Percentiles rank a stretch among this genome's conserved stretches.
Conservation (phyloP, 2,888 invertebrate genomes). For the Ctena decussata region DNA sequence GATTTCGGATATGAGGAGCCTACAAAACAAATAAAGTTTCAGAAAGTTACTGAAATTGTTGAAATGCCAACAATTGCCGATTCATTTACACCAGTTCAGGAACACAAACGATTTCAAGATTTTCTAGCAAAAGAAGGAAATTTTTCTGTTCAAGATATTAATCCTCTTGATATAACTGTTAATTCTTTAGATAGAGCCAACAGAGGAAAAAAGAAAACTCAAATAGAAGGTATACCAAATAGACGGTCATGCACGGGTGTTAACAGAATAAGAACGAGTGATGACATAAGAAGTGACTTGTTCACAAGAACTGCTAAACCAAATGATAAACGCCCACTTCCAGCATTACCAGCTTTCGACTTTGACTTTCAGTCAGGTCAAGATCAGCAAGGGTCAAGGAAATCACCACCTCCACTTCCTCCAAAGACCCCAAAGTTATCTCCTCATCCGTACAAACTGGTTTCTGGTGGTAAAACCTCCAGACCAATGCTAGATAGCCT, state of each 20-base stretch:
- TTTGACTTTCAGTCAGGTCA: neutral
- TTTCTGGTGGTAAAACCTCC: slow-evolving; percentile 45
- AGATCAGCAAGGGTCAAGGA: neutral
- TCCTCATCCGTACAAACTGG: slow-evolving; percentile 34
- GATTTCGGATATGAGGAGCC: slow-evolving; percentile 21
- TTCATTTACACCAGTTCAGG: slow-evolving; percentile 25
- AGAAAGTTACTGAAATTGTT: neutral
- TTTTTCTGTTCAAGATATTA: neutral
- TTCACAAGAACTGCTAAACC: neutral
- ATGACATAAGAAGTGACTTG: neutral
- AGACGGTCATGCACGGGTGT: neutral
- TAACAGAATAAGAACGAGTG: neutral
- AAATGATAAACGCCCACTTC: neutral
- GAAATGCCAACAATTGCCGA: slow-evolving; percentile 39
- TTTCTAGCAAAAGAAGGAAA: neutral
- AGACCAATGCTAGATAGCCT: slow-evolving; percentile 38
- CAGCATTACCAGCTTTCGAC: neutral
- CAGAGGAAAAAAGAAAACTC: neutral
- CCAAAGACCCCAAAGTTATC: neutral
- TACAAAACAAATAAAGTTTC: neutral
- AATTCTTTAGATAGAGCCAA: neutral
- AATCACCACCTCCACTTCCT: neutral
- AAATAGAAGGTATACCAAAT: neutral
- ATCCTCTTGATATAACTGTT: neutral
- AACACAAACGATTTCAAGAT: slow-evolving; percentile 8